Percentiles rank a stretch among this genome's conserved stretches.
phyloP scores from a whole-genome alignment of 2,113 vertebrate species.

The Tenrec ecaudatus region DNA sequence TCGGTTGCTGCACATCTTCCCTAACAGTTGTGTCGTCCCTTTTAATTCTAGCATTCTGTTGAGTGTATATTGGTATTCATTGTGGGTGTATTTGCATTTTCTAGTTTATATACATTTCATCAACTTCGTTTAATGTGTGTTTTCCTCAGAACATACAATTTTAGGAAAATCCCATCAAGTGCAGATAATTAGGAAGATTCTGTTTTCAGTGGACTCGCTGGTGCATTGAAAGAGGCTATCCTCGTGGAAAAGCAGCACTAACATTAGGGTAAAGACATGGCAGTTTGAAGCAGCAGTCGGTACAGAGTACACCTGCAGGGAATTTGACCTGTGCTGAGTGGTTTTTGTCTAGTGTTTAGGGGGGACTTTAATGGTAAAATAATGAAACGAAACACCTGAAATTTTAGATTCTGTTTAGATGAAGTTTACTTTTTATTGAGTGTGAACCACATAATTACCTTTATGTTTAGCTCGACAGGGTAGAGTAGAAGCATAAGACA shows the following conservation, averaged over 20 bases:
- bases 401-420: no score
- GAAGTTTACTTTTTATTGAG: neutral
- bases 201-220: neutral
- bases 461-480: neutral
- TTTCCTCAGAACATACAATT: constrained; percentile 3
- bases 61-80: neutral
- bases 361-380: constrained; percentile 25
- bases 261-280: neutral
- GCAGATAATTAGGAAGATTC: neutral
- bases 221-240: neutral
- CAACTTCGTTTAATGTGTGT: constrained; percentile 43
- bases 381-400: neutral
- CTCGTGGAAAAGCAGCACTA: neutral
- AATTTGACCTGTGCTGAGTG: neutral
- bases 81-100: constrained; percentile 47
- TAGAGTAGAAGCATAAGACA: neutral
- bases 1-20: neutral
- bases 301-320: neutral
- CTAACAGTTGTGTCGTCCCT: neutral
- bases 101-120: constrained; percentile 8
- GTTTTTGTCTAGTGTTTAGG: neutral
- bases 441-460: neutral
- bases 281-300: neutral
- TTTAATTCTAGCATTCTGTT: neutral
- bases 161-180: constrained; percentile 32